phyloP scores from a whole-genome alignment of 2,113 vertebrate species.

The rabbit (Oryctolagus cuniculus) region DNA sequence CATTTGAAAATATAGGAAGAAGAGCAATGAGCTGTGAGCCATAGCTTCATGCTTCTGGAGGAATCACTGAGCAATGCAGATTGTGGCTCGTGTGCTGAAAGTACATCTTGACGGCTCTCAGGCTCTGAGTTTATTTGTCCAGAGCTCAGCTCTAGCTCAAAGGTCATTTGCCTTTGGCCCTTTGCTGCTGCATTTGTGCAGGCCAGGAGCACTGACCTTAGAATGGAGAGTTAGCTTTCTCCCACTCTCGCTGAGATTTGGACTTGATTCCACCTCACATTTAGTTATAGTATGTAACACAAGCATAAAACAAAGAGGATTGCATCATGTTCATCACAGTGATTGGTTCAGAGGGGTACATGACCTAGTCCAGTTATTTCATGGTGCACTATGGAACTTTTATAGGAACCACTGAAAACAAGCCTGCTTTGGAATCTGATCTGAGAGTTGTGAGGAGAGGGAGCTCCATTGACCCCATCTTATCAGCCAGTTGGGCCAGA shows the following conservation, averaged over 20 bases:
- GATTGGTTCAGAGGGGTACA: background rate
- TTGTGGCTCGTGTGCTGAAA: no score
- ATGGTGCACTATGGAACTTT: background rate
- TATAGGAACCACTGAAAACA: background rate
- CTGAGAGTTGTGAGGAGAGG: background rate
- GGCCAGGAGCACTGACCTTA: background rate
- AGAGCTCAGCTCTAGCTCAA: background rate
- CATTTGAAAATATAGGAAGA: background rate
- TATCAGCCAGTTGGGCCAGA: background rate
- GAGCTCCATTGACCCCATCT: background rate
- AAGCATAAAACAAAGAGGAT: background rate
- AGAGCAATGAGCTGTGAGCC: background rate
- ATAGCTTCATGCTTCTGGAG: background rate
- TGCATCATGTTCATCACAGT: background rate
- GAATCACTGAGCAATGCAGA: background rate
- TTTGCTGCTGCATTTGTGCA: background rate
- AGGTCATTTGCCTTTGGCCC: background rate
- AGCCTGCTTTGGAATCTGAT: background rate
- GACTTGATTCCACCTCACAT: background rate
- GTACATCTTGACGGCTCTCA: background rate
- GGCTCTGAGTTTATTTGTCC: background rate
- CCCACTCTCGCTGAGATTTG: background rate
- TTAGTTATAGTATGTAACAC: background rate
- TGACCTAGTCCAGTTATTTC: background rate
- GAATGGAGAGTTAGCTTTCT: background rate